phyloP scores from a whole-genome alignment of 2,113 vertebrate genomes.

The Calypte anna region DNA sequence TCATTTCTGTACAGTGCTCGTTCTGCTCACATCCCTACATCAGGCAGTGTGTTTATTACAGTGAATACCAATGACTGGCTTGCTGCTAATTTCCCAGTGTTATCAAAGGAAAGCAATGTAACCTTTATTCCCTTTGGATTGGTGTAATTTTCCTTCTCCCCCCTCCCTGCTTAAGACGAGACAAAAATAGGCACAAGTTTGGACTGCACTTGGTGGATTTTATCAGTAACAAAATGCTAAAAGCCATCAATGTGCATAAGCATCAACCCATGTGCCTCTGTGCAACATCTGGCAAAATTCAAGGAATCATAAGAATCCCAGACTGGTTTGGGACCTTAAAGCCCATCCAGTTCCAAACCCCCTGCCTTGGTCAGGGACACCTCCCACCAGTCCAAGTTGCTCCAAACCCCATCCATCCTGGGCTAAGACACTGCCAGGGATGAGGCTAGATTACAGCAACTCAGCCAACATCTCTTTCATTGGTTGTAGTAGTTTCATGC shows the following conservation, averaged over 20 bases:
- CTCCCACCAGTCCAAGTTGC: too few relatives aligned
- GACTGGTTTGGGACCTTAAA: too few relatives aligned
- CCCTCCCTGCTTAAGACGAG: background rate
- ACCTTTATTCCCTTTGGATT: background rate
- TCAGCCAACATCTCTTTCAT: background rate
- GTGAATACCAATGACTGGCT: background rate
- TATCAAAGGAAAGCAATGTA: constrained; percentile 13
- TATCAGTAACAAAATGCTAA: background rate
- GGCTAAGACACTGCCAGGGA: too few relatives aligned
- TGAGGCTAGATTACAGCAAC: background rate
- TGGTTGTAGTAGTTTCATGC: background rate
- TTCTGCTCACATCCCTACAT: background rate
- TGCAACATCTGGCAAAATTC: background rate
- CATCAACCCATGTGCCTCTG: background rate
- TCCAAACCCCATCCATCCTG: too few relatives aligned
- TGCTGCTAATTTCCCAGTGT: background rate
- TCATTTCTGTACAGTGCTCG: background rate
- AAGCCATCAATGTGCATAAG: background rate
- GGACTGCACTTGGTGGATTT: background rate
- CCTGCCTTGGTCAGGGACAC: too few relatives aligned
- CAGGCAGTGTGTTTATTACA: constrained; percentile 24
- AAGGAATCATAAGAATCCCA: too few relatives aligned
- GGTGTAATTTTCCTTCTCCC: background rate
- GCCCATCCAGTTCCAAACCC: too few relatives aligned
- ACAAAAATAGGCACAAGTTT: background rate